These are phyloP conservation scores for Drosophila multiciliata DNA, from an alignment of 2,888 invertebrate species.

Conservation along the genomic window DNA sequence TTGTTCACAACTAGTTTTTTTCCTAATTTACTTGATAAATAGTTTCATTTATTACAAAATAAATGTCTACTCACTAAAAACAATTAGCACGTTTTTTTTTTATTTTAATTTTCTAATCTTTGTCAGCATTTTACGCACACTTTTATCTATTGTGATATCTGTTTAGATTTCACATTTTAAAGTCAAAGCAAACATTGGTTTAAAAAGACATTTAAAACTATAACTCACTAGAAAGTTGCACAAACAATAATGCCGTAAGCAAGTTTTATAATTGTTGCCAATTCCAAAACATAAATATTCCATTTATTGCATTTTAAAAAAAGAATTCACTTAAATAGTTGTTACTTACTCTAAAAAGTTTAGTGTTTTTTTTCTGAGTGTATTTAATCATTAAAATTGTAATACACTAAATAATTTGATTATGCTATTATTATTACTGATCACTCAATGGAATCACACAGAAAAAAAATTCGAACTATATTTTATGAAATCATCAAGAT, in stretches of 20 bases:
- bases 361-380: background rate
- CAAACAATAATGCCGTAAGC: background rate
- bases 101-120: background rate
- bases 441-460: background rate
- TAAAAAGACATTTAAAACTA: background rate
- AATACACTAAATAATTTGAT: background rate
- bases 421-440: too few species aligned
- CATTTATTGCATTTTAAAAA: too few species aligned
- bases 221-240: slow-evolving; percentile 2
- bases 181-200: background rate
- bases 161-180: background rate
- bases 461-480: background rate
- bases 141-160: background rate
- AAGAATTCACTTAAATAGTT: background rate
- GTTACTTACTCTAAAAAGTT: background rate
- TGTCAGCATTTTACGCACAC: background rate
- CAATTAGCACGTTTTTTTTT: background rate
- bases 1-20: background rate
- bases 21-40: background rate
- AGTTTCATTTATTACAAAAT: background rate
- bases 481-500: background rate
- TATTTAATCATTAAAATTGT: background rate
- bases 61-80: background rate
- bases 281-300: too few species aligned
- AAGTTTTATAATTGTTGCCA: background rate